Evolutionary conservation across 2,113 vertebrate genomes (phyloP).

Genomic region (Callipepla californica): DNA sequence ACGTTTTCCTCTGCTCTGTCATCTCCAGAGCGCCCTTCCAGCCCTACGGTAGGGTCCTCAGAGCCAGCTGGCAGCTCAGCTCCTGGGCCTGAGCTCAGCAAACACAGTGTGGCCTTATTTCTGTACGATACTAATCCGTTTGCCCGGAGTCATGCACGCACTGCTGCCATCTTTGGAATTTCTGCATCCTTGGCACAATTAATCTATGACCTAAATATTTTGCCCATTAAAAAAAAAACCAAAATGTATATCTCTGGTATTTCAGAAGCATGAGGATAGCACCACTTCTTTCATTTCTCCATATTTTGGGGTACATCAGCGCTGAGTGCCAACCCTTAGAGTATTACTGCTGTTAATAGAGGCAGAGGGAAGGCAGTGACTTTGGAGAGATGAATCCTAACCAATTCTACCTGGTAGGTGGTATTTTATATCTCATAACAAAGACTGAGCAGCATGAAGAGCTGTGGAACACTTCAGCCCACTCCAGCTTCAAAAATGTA

Average conservation of each 20-base stretch:
- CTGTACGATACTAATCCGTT: neutral
- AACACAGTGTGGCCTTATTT: neutral
- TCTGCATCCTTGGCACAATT: neutral
- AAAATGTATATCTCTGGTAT: neutral
- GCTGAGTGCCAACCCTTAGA: neutral
- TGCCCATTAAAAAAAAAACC: neutral
- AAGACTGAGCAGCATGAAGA: neutral
- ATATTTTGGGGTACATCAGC: accelerated
- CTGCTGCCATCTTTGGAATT: neutral
- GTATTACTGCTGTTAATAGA: neutral
- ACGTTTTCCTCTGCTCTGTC: no score
- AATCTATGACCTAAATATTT: neutral
- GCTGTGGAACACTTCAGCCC: neutral
- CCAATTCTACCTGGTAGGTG: neutral
- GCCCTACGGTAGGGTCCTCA: no score
- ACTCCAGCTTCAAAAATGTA: neutral
- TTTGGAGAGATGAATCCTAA: neutral
- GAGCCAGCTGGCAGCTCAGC: neutral
- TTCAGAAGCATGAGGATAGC: neutral
- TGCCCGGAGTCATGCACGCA: neutral
- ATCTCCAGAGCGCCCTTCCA: no score
- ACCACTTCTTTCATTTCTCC: neutral
- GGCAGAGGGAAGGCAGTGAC: neutral
- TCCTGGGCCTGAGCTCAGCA: neutral
- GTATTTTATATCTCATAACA: neutral